Base-by-base conservation (phyloP, 2,797 vertebrate genomes). In the Mastacembelus armatus region DNA sequence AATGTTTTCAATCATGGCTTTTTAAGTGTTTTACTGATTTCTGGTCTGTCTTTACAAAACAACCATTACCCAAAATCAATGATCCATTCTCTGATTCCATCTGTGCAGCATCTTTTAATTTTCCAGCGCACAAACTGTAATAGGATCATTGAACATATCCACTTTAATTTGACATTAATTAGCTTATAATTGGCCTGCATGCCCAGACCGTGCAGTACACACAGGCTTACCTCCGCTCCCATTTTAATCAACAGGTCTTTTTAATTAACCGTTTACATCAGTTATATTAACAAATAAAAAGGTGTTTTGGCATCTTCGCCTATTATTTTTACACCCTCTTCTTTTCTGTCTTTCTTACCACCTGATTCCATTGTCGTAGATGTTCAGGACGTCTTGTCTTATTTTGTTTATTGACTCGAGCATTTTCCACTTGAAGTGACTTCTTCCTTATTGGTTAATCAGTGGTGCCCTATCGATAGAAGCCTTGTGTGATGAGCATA, bases 161-260 rank as follows among this genome's bases (percentile, higher is more conserved):
- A 50, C 26, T 57, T 49, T 59, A 59, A 52, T 60, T 29, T 52
- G 21, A 44, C 56, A 30, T n/a, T 69, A 69, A 61, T 61, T 47
- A 30, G 22, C 40, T 54, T 33, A 11, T 38, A 61, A 52, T 38
- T 70, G 24, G 26, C 56, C 39, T 19, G 45, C n/a, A n/a, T n/a
- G n/a, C n/a, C n/a, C n/a, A n/a, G n/a, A n/a, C n/a, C n/a, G n/a
- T n/a, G n/a, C n/a, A n/a, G n/a, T n/a, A n/a, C n/a, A n/a, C n/a
- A n/a, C n/a, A n/a, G n/a, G n/a, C n/a, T n/a, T n/a, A n/a, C n/a
- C n/a, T n/a, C n/a, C n/a, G n/a, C n/a, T n/a, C n/a, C n/a, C n/a
- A n/a, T n/a, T n/a, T n/a, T n/a, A n/a, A n/a, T n/a, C n/a, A n/a
- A n/a, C n/a, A n/a, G n/a, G n/a, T n/a, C n/a, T n/a, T n/a, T n/a